Base-by-base conservation (phyloP, 92 coral and sea anemone species). In the Umimayanthus chanpuru region DNA sequence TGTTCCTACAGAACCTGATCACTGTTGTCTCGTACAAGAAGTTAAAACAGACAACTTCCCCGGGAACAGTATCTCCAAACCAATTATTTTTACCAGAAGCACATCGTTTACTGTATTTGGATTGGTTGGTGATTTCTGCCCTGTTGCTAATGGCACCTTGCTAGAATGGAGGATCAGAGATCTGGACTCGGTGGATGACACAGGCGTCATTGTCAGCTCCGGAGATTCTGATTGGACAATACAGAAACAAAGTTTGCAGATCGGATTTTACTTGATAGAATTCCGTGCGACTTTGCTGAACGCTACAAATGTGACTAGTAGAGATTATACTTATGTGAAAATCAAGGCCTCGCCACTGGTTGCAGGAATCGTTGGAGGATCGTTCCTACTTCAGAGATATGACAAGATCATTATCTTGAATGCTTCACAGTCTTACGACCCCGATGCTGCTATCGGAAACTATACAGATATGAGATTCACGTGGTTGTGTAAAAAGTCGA, bases 401-500 rank as follows among this genome's bases (percentile, higher is more conserved):
- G 90, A 82, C 44, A 81, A 61, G 6, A 26, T 43, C 1, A 85
- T 95, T 11, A 90, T 44, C 20, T 81, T 95, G 12, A 81, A 95
- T 53, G 96, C 91, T 4, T 86, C 91, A 2, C 88, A 66, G 73
- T 93, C 98, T 0, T 40, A 80, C 41, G 98, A 95, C 55, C 96
- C 98, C 8, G 98, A 93, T 73, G 79, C 90, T 21, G 89, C 67
- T 16, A 76, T 85, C 39, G 90, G 87, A 28, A 55, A 88, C 89
- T 81, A 91, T 39, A 82, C 94, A 5, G 95, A 90, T 0, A 88
- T 94, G 94, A 25, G 77, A 1, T 94, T 93, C n/a, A 88, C 90
- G 10, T 94, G 98, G 98, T 58, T 93, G 80, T 94, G 98, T 38
- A 94, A 93, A 82, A 88, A 76, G 82, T 77, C 89, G 36, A 70